Evolutionary conservation across 2,797 vertebrate species (phyloP).

Genomic region (Gymnothorax javanicus): DNA sequence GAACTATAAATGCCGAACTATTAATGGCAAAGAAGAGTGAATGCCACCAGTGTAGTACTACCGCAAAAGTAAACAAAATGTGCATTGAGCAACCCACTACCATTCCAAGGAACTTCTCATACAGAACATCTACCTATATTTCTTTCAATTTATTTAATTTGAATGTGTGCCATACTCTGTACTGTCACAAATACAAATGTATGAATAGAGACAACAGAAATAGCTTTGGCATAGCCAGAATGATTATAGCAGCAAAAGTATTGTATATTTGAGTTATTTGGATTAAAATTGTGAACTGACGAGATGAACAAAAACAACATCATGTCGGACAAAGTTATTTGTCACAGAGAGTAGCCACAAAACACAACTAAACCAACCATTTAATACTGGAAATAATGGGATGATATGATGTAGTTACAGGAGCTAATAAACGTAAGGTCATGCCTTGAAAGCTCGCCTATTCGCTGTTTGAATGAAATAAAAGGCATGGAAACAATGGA

Average conservation of each 20-base stretch:
- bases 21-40: not conserved
- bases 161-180: not conserved
- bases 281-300: no score
- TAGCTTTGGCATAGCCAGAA: not conserved
- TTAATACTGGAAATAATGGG: not conserved
- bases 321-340: not conserved
- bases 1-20: no score
- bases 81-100: not conserved
- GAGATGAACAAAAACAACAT: no score
- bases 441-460: not conserved
- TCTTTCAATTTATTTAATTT: not conserved
- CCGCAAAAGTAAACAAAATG: not conserved
- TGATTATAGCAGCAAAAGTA: no score
- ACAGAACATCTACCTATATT: not conserved
- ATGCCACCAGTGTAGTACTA: not conserved
- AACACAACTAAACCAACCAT: constrained; percentile 11
- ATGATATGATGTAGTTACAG: no score
- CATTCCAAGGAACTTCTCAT: not conserved
- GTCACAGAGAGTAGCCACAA: not conserved
- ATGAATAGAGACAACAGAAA: not conserved
- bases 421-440: no score
- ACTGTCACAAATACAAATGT: not conserved
- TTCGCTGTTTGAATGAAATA: not conserved
- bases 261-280: no score
- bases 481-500: not conserved